Evolutionary conservation across 2,888 invertebrate species (phyloP).

Genomic region (Drosophila antonietae): DNA sequence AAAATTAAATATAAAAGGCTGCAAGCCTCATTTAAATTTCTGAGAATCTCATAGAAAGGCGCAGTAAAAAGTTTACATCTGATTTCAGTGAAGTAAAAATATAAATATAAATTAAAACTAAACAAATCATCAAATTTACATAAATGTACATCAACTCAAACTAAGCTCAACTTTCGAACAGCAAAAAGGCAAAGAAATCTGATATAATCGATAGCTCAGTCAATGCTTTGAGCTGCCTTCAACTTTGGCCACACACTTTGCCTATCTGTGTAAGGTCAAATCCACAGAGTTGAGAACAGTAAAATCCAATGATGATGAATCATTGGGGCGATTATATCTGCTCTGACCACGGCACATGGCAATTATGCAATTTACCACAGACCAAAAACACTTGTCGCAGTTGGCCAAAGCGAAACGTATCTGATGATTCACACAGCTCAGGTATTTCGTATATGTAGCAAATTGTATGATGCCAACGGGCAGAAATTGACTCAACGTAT

Average conservation of each 20-base stretch:
- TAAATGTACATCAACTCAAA: too few species aligned
- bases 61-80: fast-evolving
- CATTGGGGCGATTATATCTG: constrained; percentile 56
- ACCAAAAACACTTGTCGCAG: constrained; percentile 67
- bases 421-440: constrained; percentile 68
- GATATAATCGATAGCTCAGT: not conserved
- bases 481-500: constrained; percentile 34
- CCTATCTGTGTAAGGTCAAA: constrained; percentile 25
- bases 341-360: constrained; percentile 44
- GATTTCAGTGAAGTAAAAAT: too few species aligned
- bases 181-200: not conserved
- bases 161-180: not conserved
- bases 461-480: constrained; percentile 45
- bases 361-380: constrained; percentile 71
- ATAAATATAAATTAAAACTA: too few species aligned
- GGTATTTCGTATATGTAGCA: constrained; percentile 49
- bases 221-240: not conserved
- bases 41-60: constrained; percentile 8
- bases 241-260: constrained; percentile 23
- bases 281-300: constrained; percentile 20
- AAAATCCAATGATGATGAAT: constrained; percentile 42
- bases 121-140: too few species aligned
- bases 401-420: constrained; percentile 34
- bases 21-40: not conserved
- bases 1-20: too few species aligned